phyloP scores from a whole-genome alignment of 2,888 invertebrate species.

The Parnassius glacialis region DNA sequence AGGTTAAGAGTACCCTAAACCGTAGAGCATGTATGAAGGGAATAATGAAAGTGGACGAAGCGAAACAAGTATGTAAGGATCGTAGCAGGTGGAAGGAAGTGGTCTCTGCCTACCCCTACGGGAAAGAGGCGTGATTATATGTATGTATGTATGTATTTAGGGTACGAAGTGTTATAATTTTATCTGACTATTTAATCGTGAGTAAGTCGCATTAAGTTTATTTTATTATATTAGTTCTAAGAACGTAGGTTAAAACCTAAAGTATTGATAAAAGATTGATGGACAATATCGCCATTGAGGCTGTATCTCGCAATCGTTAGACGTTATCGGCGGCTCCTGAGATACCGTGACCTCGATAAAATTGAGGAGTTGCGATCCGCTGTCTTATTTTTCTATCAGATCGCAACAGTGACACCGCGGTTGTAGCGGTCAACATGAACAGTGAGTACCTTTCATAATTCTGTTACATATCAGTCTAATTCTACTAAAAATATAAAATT shows the following conservation, averaged over 20 bases:
- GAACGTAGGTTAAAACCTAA: slow-evolving; percentile 14
- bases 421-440: slow-evolving; percentile 63
- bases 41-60: no score
- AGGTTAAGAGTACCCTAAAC: no score
- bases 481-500: no score
- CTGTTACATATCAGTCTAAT: background rate
- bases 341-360: slow-evolving; percentile 67
- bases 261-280: slow-evolving; percentile 52
- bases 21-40: no score
- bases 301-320: slow-evolving; percentile 43
- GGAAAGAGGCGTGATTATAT: no score
- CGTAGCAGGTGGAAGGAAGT: no score
- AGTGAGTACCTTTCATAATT: slow-evolving; percentile 49
- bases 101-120: no score
- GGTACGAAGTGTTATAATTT: no score
- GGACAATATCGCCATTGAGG: slow-evolving; percentile 56
- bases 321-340: slow-evolving; percentile 50
- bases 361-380: slow-evolving; percentile 49
- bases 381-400: slow-evolving; percentile 56
- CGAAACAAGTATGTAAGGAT: no score
- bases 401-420: slow-evolving; percentile 48
- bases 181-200: background rate
- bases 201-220: slow-evolving; percentile 6
- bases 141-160: no score
- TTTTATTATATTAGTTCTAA: no score